Conservation (phyloP, 2,113 vertebrate genomes). For the Eublepharis macularius region DNA sequence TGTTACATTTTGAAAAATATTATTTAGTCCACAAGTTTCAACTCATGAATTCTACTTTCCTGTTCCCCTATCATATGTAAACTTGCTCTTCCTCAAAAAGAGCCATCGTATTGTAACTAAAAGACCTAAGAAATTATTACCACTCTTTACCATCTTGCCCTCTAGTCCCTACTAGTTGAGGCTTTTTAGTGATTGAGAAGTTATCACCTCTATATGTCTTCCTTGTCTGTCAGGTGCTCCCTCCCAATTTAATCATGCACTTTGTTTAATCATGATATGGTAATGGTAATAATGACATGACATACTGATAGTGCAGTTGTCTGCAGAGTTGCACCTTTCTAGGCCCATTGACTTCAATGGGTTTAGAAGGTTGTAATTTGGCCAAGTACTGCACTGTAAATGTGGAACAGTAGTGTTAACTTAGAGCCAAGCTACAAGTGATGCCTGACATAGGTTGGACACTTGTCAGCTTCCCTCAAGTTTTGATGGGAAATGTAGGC, state of each 20-base stretch:
- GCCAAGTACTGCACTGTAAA: neutral
- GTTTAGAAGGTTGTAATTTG: too few species aligned
- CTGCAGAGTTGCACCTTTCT: too few species aligned
- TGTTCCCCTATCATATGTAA: neutral
- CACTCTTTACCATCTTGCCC: neutral
- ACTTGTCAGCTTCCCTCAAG: too few species aligned
- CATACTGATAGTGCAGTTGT: too few species aligned
- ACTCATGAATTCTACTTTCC: neutral
- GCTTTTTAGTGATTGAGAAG: neutral
- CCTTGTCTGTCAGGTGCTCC: neutral
- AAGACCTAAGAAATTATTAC: neutral
- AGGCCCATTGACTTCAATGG: too few species aligned
- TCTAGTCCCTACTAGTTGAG: neutral
- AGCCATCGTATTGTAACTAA: neutral
- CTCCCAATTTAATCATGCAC: neutral
- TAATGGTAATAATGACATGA: too few species aligned
- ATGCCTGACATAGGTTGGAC: too few species aligned
- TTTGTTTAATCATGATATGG: too few species aligned
- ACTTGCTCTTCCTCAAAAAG: neutral
- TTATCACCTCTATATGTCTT: neutral
- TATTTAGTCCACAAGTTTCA: neutral
- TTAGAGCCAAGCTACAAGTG: too few species aligned
- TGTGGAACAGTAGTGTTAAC: neutral
- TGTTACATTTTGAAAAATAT: conserved; percentile 10
- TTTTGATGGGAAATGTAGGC: too few species aligned